phyloP scores from a whole-genome alignment of 2,113 vertebrate species.

The Corvus moneduloides region DNA sequence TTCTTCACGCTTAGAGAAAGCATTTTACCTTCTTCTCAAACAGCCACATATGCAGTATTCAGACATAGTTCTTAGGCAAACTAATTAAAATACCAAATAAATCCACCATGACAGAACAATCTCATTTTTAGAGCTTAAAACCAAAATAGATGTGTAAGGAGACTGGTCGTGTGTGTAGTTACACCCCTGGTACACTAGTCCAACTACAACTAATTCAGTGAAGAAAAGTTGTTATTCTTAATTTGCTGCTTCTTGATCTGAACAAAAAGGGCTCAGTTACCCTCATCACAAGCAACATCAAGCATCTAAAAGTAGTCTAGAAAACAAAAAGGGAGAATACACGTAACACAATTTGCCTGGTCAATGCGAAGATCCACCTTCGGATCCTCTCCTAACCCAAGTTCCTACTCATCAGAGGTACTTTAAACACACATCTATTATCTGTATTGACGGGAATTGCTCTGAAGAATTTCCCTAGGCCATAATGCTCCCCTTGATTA shows the following conservation, averaged over 20 bases:
- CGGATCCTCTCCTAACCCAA: background rate
- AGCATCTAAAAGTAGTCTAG: background rate
- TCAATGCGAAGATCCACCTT: background rate
- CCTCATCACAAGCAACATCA: background rate
- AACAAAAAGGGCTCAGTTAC: background rate
- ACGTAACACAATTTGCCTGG: background rate
- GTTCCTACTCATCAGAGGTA: background rate
- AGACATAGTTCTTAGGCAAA: background rate
- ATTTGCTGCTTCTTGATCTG: background rate
- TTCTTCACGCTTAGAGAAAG: background rate
- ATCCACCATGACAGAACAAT: background rate
- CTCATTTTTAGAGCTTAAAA: background rate
- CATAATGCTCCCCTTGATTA: background rate
- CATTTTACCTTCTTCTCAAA: background rate
- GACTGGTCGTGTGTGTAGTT: background rate
- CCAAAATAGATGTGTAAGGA: background rate
- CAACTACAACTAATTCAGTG: background rate
- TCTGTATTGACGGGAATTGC: background rate
- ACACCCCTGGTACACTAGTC: background rate
- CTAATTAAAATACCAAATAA: constrained; percentile 8
- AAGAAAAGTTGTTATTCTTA: background rate
- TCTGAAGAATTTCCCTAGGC: background rate
- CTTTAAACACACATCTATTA: background rate
- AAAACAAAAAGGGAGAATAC: background rate
- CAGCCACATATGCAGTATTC: background rate